Evolutionary conservation across 2,797 vertebrate genomes (phyloP).

Genomic region (Myotis findleyi): DNA sequence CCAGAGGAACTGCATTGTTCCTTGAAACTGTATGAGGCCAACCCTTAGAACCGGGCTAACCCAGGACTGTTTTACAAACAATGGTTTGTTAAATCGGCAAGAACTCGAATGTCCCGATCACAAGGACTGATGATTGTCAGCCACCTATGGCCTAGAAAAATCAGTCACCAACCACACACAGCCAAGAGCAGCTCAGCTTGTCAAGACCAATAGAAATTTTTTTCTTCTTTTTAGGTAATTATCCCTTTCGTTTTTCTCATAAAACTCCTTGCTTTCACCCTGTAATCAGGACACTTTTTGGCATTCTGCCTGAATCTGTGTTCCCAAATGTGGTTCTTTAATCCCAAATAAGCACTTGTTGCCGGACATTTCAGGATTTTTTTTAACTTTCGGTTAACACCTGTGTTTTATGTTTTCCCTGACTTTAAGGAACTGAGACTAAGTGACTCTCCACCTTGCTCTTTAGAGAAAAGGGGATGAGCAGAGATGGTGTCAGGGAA

Average conservation of each 20-base stretch:
- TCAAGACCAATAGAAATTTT: not conserved
- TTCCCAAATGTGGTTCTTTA: not conserved
- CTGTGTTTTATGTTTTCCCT: conserved; percentile 4
- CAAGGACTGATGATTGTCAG: not conserved
- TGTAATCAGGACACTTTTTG: not conserved
- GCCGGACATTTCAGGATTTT: not conserved
- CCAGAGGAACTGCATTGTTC: not conserved
- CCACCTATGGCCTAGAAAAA: not conserved
- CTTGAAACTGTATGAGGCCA: not conserved
- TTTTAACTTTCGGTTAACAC: not conserved
- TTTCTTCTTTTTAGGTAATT: not conserved
- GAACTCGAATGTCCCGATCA: not conserved
- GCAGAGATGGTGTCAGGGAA: not conserved
- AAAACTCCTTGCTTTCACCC: not conserved
- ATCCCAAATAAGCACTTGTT: not conserved
- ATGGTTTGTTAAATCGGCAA: not conserved
- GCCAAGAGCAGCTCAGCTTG: not conserved
- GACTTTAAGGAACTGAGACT: not conserved
- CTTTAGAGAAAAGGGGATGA: not conserved
- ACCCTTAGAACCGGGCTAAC: not conserved
- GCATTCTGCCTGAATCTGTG: not conserved
- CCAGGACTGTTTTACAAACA: not conserved
- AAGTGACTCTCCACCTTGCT: not conserved
- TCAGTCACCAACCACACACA: not conserved
- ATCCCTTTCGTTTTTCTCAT: not conserved